These are phyloP conservation scores for Eueides isabella DNA, from an alignment of 1,140 invertebrate species.

Conservation along the genomic window DNA sequence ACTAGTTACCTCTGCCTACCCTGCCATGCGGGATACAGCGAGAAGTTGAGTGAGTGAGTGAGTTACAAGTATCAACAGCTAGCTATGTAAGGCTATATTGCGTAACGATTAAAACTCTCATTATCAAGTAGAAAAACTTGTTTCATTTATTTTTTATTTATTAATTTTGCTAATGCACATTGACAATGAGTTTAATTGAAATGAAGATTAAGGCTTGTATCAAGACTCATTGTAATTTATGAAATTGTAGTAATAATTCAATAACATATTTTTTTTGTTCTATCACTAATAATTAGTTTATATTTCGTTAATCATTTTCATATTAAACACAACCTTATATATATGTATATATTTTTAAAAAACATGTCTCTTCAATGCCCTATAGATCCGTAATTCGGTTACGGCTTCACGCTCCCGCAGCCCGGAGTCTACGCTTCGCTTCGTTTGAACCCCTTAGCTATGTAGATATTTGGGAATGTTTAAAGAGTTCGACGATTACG, in stretches of 20 bases:
- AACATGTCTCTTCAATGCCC: background rate
- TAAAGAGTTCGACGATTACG: slow-evolving; percentile 62
- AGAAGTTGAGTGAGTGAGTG: too few species aligned
- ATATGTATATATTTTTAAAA: background rate
- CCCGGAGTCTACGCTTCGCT: slow-evolving; percentile 60
- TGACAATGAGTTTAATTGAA: too few species aligned
- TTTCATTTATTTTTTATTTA: too few species aligned
- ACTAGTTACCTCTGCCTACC: too few species aligned
- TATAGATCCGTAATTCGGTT: slow-evolving; percentile 51
- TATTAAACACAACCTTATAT: background rate
- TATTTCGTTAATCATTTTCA: background rate
- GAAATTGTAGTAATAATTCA: background rate
- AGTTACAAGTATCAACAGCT: too few species aligned
- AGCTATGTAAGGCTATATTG: too few species aligned
- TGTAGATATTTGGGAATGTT: slow-evolving; percentile 63
- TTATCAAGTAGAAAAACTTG: too few species aligned
- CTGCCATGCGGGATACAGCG: too few species aligned
- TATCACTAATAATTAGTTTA: background rate
- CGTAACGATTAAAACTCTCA: too few species aligned
- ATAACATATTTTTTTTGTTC: background rate
- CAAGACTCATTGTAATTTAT: too few species aligned
- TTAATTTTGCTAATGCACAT: too few species aligned
- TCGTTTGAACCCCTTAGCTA: slow-evolving; percentile 57
- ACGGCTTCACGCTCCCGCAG: slow-evolving; percentile 60
- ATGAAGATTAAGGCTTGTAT: too few species aligned